Evolutionary conservation across 2,113 vertebrate species (phyloP).

Genomic region (Lophochroa leadbeateri): DNA sequence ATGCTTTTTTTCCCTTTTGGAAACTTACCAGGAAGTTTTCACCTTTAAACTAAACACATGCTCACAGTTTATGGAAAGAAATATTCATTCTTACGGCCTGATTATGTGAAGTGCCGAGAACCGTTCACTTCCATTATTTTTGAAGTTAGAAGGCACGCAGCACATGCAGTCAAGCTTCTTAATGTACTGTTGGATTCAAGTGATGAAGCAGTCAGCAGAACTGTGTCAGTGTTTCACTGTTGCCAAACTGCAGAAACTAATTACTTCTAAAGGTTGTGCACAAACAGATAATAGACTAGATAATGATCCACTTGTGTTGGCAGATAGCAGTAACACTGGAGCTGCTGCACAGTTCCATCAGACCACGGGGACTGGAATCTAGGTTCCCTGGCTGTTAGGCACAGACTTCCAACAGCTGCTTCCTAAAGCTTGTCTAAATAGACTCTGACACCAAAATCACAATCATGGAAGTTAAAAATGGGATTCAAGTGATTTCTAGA

Average conservation of each 20-base stretch:
- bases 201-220: neutral
- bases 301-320: neutral
- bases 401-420: neutral
- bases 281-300: neutral
- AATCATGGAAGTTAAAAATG: neutral
- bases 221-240: neutral
- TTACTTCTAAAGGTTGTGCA: neutral
- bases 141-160: neutral
- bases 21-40: constrained; percentile 53
- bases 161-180: neutral
- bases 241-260: constrained; percentile 10
- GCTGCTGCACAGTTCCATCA: neutral
- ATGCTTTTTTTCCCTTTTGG: constrained; percentile 24
- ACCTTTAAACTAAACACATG: constrained; percentile 67
- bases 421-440: neutral
- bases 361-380: neutral
- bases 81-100: constrained; percentile 14
- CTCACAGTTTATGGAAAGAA: constrained; percentile 64
- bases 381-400: neutral
- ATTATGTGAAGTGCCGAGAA: constrained; percentile 13
- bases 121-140: neutral
- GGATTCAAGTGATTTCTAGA: neutral
- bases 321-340: neutral
- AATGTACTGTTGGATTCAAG: neutral
- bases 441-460: neutral